Conservation (phyloP, 2,113 vertebrate genomes). For the Theristicus caerulescens region DNA sequence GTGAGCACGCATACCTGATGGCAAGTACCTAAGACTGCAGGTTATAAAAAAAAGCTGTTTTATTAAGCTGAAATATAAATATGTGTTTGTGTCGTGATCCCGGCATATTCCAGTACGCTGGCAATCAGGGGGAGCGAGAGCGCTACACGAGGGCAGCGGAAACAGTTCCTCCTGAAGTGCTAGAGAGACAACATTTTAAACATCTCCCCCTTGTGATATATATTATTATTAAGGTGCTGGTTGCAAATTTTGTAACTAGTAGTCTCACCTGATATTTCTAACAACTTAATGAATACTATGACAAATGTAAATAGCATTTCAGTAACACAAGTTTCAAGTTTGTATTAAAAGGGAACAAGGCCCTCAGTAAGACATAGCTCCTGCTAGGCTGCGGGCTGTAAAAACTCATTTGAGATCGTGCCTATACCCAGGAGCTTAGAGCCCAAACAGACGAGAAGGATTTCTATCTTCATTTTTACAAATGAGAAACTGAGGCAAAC, state of each 20-base stretch:
- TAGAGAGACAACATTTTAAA: background rate
- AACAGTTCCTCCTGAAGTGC: background rate
- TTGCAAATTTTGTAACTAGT: background rate
- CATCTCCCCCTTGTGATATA: background rate
- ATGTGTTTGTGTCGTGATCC: background rate
- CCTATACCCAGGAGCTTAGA: background rate
- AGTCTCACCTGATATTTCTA: background rate
- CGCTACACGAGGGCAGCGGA: accelerated
- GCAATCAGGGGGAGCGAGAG: accelerated
- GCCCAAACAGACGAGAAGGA: background rate
- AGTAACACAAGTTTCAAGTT: background rate
- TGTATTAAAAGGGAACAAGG: background rate
- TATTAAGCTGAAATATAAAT: slow-evolving; percentile 9
- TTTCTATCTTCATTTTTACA: slow-evolving; percentile 36
- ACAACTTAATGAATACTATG: background rate
- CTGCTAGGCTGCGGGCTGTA: background rate
- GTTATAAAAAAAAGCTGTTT: background rate
- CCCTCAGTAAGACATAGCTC: background rate
- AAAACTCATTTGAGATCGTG: background rate
- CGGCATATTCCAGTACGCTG: background rate
- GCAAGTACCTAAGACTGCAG: background rate
- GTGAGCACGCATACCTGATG: background rate
- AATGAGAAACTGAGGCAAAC: slow-evolving; percentile 52
- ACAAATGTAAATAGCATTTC: background rate
- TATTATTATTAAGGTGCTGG: background rate